Evolutionary conservation across 2,888 invertebrate species (phyloP).

Genomic region (Salticus scenicus): DNA sequence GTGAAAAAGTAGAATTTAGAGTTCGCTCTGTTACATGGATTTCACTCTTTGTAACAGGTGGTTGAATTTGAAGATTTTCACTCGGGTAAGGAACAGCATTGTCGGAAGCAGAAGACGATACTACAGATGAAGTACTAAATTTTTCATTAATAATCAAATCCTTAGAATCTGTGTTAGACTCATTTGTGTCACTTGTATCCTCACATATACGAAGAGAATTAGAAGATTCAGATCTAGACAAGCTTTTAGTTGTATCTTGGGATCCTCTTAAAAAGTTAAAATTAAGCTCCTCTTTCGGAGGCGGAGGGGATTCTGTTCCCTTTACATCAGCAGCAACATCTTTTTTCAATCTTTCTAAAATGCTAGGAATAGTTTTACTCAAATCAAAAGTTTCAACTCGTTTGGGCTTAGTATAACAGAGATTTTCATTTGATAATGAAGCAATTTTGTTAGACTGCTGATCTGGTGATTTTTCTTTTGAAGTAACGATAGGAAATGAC

Average conservation of each 20-base stretch:
- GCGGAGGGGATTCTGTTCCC: slow-evolving; percentile 23
- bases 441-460: not conserved
- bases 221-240: slow-evolving; percentile 52
- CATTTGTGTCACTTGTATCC: slow-evolving; percentile 48
- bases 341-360: slow-evolving; percentile 48
- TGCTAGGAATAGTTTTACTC: slow-evolving; percentile 53
- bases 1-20: not conserved
- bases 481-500: slow-evolving; percentile 27
- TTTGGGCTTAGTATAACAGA: slow-evolving; percentile 29
- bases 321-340: slow-evolving; percentile 43
- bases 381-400: slow-evolving; percentile 51
- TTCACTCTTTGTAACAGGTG: not conserved
- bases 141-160: slow-evolving; percentile 27
- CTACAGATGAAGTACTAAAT: slow-evolving; percentile 67
- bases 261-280: slow-evolving; percentile 56
- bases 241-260: slow-evolving; percentile 34
- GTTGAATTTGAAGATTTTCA: not conserved
- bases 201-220: slow-evolving; percentile 58
- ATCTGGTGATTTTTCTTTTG: slow-evolving; percentile 8
- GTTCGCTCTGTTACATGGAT: not conserved
- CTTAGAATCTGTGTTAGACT: slow-evolving; percentile 47
- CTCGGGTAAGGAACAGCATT: not conserved
- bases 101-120: slow-evolving; percentile 8
- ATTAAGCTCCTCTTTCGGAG: slow-evolving; percentile 48
- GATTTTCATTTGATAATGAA: slow-evolving; percentile 1